Conservation (phyloP, 1,140 invertebrate species). For the Samia ricini region DNA sequence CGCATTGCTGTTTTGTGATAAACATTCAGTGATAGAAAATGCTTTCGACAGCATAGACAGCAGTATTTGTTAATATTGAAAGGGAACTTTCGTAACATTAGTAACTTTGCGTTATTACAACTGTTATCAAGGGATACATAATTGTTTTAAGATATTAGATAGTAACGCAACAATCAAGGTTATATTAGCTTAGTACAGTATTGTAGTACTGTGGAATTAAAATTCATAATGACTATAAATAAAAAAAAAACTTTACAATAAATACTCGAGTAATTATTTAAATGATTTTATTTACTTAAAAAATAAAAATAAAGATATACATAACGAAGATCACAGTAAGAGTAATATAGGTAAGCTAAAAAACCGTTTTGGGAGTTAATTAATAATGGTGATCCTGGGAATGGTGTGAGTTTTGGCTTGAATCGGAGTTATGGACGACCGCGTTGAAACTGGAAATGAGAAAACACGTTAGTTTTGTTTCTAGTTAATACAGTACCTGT, state of each 20-base stretch:
- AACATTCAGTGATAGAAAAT: slow-evolving; percentile 1
- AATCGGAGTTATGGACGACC: slow-evolving; percentile 78
- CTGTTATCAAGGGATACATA: too few relatives aligned
- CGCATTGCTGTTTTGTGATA: slow-evolving; percentile 1
- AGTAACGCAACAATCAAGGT: too few relatives aligned
- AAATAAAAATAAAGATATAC: background rate
- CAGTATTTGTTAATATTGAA: slow-evolving; percentile 2
- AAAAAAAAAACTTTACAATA: background rate
- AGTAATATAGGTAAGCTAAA: slow-evolving; percentile 33
- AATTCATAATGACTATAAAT: background rate
- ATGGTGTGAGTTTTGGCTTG: slow-evolving; percentile 60
- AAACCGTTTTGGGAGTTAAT: slow-evolving; percentile 19
- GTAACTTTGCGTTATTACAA: background rate
- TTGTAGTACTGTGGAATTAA: too few relatives aligned
- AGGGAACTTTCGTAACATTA: slow-evolving; percentile 7
- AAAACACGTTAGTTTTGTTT: slow-evolving; percentile 31
- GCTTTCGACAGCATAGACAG: slow-evolving; percentile 1
- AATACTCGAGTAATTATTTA: background rate
- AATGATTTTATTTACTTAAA: background rate
- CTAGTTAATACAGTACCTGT: slow-evolving; percentile 45
- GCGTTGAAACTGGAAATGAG: slow-evolving; percentile 79
- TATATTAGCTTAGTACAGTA: too few relatives aligned
- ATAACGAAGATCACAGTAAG: slow-evolving; percentile 42
- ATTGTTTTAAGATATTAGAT: too few relatives aligned
- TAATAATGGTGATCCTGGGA: slow-evolving; percentile 57